Evolutionary conservation across 1,140 invertebrate genomes (phyloP), one percentile per base, ranked within the genome.

Genomic region (Anoplophora glabripennis): DNA sequence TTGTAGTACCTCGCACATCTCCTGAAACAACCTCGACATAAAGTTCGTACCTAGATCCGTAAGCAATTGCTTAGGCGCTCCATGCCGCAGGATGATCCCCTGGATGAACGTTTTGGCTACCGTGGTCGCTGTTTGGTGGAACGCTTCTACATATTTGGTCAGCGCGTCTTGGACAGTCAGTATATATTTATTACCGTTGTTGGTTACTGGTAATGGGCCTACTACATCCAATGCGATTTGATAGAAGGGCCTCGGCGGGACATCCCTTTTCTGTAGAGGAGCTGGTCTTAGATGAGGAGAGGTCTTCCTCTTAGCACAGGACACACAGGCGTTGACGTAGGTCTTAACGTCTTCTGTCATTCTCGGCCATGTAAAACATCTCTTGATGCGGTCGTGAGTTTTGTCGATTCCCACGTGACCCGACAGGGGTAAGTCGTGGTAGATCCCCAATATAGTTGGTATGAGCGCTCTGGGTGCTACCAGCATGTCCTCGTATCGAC

Each of bases 181-280:
- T 7, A 78, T 69, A 62, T 75, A 76, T 54, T 64, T 69, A 51
- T 73, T 71, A 3, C 68, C 64, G 9, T 8, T 42, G 3, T 53
- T 0, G 5, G 66, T 72, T 0, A 38, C 40, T 1, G 65, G 58
- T 3, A 76, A 57, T 7, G 72, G 68, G 7, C 72, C 66, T 66
- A 78, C 59, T 70, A 82, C 56, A 73, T 79, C 57, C 11, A 73
- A 56, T 0, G 71, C 64, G 7, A 67, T 62, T 15, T 55, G 17
- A 46, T 72, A 56, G 36, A 74, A 73, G 18, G 66, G 70, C 15
- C n/a, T 45, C 4, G 12, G 1, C 12, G 21, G 36, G 1, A 28
- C 28, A 1, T 21, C 10, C 37, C 48, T 40, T 37, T 47, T 64
- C 40, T 59, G 59, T 37, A 63, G 33, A n/a, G 61, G 55, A 5